Percentiles rank a stretch among this genome's conserved stretches.
Evolutionary conservation across 2,797 vertebrate genomes (phyloP).

Genomic region (Anomalospiza imberbis): DNA sequence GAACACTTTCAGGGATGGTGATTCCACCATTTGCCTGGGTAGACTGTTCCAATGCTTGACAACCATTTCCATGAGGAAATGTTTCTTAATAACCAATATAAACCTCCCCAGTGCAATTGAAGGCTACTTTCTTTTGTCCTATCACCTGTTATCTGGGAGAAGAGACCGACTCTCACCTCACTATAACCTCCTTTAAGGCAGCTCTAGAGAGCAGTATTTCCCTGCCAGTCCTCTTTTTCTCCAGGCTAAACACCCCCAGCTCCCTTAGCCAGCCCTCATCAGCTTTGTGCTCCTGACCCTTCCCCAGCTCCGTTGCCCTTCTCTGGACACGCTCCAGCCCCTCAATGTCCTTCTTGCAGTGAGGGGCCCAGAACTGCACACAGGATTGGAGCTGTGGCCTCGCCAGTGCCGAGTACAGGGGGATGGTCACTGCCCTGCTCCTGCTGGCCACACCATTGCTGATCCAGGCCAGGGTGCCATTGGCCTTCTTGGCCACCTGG

Average conservation of each 20-base stretch:
- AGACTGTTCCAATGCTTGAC: neutral
- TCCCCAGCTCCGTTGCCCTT: rapidly evolving
- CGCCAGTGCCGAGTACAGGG: rapidly evolving
- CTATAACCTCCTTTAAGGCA: neutral
- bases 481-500: neutral
- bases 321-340: neutral
- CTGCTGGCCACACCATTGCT: neutral
- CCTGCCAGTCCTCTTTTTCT: neutral
- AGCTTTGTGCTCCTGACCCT: rapidly evolving
- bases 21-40: neutral
- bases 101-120: neutral
- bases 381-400: neutral
- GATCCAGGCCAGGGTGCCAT: rapidly evolving
- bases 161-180: neutral
- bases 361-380: neutral
- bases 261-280: rapidly evolving
- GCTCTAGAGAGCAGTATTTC: neutral
- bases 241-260: neutral
- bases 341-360: rapidly evolving
- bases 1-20: neutral
- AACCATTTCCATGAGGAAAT: neutral
- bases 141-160: neutral
- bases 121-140: neutral
- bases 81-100: neutral
- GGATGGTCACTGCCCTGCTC: rapidly evolving